Percentiles rank a stretch among this genome's conserved stretches.
phyloP scores from a whole-genome alignment of 2,113 vertebrate species.

The Toxostoma redivivum region DNA sequence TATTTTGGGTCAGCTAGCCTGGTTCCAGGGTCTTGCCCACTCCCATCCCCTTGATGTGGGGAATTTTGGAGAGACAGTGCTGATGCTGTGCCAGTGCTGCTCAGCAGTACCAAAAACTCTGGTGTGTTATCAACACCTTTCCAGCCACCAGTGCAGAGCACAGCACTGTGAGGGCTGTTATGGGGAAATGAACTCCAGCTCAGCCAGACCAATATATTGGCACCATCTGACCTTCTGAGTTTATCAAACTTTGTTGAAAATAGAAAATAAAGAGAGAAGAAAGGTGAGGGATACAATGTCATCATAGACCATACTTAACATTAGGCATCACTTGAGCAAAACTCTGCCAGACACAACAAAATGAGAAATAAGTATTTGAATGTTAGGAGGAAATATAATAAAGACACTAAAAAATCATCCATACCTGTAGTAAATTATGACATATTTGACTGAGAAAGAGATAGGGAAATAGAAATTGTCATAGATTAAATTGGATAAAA shows the following conservation, averaged over 20 bases:
- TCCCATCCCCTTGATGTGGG: background rate
- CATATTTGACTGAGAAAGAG: background rate
- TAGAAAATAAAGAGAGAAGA: background rate
- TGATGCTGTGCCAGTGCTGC: accelerated
- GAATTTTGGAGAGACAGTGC: accelerated
- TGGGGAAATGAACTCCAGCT: background rate
- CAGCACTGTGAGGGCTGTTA: background rate
- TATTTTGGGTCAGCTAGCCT: background rate
- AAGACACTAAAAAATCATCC: background rate
- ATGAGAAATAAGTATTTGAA: background rate
- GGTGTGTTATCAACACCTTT: background rate
- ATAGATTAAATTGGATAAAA: background rate
- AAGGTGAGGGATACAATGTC: background rate
- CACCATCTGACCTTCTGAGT: background rate
- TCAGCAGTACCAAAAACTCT: background rate
- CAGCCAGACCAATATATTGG: background rate
- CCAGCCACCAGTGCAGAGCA: background rate
- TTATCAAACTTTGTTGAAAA: background rate
- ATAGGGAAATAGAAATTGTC: background rate
- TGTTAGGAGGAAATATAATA: background rate
- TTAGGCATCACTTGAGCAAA: background rate
- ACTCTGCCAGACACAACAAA: background rate
- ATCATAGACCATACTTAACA: background rate
- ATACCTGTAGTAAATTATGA: background rate
- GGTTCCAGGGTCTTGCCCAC: background rate